phyloP scores from a whole-genome alignment of 2,797 vertebrate genomes.

The Hirundo rustica region DNA sequence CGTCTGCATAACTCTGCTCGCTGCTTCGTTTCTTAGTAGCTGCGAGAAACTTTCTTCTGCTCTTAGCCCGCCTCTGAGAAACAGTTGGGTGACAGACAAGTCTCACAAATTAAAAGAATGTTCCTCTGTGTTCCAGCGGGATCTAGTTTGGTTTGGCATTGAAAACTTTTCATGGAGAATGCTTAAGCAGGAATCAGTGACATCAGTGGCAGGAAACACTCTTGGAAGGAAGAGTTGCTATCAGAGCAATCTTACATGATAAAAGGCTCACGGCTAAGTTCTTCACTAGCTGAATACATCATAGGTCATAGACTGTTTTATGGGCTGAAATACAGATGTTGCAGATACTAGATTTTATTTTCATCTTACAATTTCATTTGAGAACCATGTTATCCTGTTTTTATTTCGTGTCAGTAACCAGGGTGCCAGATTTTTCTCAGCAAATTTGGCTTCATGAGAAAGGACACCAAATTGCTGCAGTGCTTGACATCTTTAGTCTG shows the following conservation, averaged over 20 bases:
- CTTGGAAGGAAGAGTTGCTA: background rate
- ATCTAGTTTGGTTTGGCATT: slow-evolving; percentile 17
- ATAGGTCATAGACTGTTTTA: background rate
- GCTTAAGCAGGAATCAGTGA: background rate
- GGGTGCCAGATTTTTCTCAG: background rate
- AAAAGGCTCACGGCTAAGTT: background rate
- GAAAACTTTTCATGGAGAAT: background rate
- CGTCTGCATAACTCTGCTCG: background rate
- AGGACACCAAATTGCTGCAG: accelerated
- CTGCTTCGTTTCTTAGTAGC: background rate
- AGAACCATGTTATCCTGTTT: background rate
- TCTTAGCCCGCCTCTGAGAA: background rate
- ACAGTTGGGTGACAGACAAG: background rate
- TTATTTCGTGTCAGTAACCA: accelerated
- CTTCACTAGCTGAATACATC: background rate
- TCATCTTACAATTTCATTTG: background rate
- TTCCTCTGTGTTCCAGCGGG: background rate
- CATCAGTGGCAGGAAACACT: background rate
- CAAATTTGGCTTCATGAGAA: background rate
- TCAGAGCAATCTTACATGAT: background rate
- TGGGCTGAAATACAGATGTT: background rate
- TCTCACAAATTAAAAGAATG: background rate
- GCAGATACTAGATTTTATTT: background rate
- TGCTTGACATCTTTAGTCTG: background rate
- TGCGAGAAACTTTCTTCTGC: background rate